Conservation (phyloP, 2,888 invertebrate genomes). For the Leuctra nigra region DNA sequence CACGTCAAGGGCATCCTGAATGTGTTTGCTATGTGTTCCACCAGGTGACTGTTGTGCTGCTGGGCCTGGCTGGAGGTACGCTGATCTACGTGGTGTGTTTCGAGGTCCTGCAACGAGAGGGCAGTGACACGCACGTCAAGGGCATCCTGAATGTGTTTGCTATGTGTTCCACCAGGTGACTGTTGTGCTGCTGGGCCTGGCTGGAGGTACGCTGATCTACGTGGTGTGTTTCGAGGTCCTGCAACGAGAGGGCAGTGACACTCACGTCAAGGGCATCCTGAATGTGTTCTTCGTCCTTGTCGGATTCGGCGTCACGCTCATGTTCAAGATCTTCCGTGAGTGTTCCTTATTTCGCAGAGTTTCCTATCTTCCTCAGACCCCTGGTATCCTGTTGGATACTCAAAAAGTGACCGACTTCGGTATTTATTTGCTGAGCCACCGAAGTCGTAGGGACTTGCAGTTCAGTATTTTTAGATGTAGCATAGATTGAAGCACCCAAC, state of each 20-base stretch:
- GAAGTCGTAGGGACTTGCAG: no score
- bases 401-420: no score
- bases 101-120: conserved; percentile 23
- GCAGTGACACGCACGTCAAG: no score
- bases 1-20: no score
- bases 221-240: conserved; percentile 42
- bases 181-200: conserved; percentile 42
- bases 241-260: conserved; percentile 22
- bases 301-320: conserved; percentile 20
- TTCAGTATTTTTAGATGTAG: no score
- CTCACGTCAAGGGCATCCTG: conserved; percentile 19
- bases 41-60: conserved; percentile 34
- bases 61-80: conserved; percentile 48
- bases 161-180: conserved; percentile 20
- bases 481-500: no score
- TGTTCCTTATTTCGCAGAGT: not conserved
- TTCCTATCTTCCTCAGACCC: no score
- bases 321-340: conserved; percentile 14
- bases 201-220: conserved; percentile 49
- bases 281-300: conserved; percentile 22
- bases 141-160: no score
- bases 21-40: not conserved
- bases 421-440: no score
- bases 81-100: conserved; percentile 49
- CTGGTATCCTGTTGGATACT: no score